A percentile compares a stretch with the other conserved stretches of the same genome.
Conservation (phyloP, 2,113 vertebrate genomes). For the Dasyornis broadbenti region DNA sequence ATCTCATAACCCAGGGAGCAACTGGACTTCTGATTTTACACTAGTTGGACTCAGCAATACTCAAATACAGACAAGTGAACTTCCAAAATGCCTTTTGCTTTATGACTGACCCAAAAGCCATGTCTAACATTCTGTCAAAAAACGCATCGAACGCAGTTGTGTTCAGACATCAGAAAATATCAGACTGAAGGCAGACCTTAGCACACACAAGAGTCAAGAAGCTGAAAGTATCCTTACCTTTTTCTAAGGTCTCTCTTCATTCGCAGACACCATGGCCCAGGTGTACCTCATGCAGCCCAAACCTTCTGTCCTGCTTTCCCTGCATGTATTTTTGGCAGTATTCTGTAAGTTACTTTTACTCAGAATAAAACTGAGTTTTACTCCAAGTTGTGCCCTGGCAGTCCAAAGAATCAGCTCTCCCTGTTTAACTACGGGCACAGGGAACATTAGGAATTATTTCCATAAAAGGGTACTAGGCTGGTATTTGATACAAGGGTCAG, state of each 20-base stretch:
- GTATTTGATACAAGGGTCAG: background rate
- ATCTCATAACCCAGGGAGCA: background rate
- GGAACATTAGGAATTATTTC: background rate
- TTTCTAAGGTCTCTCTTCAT: background rate
- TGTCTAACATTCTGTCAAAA: background rate
- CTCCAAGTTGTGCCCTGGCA: background rate
- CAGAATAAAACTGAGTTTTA: background rate
- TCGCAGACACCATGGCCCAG: background rate
- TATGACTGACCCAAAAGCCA: background rate
- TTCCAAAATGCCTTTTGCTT: background rate
- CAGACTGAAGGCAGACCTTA: background rate
- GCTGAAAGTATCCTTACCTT: background rate
- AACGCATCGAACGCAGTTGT: background rate
- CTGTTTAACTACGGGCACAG: background rate
- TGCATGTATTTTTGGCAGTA: background rate
- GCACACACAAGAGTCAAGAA: background rate
- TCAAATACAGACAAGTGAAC: background rate
- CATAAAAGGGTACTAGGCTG: background rate
- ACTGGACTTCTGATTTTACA: background rate
- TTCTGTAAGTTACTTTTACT: background rate
- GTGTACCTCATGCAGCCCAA: background rate
- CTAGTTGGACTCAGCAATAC: background rate
- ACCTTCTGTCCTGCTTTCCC: background rate
- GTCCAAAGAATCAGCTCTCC: background rate
- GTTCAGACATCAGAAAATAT: background rate